These are phyloP conservation scores for Eretmochelys imbricata DNA, from an alignment of 2,113 vertebrate genomes.

Conservation along the genomic window DNA sequence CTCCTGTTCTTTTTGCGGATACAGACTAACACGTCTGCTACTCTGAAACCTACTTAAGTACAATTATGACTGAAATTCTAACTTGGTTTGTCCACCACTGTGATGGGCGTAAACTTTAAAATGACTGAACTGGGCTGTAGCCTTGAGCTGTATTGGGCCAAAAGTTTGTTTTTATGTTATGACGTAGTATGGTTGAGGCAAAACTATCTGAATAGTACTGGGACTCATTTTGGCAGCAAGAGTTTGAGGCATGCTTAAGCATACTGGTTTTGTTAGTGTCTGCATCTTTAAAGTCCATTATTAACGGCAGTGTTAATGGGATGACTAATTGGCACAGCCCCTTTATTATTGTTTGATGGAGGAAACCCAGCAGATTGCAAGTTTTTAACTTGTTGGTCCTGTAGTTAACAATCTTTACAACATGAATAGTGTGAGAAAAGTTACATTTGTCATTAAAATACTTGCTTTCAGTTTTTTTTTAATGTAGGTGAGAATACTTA, in stretches of 20 bases:
- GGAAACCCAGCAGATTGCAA: background rate
- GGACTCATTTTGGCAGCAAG: background rate
- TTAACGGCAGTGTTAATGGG: background rate
- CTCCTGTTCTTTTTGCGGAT: no score
- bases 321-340: conserved; percentile 6
- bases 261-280: background rate
- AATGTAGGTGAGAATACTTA: background rate
- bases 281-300: background rate
- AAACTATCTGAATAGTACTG: background rate
- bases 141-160: background rate
- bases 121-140: background rate
- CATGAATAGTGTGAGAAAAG: background rate
- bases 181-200: background rate
- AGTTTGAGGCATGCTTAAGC: background rate
- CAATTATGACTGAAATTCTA: background rate
- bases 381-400: background rate
- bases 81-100: conserved; percentile 25
- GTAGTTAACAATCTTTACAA: background rate
- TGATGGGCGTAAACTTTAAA: conserved; percentile 9
- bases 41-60: background rate
- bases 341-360: background rate
- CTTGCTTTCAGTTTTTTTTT: background rate
- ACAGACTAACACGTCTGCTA: no score
- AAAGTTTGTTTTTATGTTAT: background rate
- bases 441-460: background rate